A percentile compares a stretch with the other conserved stretches of the same genome.
Conservation (phyloP, 2,797 vertebrate genomes). For the Florisuga fusca region DNA sequence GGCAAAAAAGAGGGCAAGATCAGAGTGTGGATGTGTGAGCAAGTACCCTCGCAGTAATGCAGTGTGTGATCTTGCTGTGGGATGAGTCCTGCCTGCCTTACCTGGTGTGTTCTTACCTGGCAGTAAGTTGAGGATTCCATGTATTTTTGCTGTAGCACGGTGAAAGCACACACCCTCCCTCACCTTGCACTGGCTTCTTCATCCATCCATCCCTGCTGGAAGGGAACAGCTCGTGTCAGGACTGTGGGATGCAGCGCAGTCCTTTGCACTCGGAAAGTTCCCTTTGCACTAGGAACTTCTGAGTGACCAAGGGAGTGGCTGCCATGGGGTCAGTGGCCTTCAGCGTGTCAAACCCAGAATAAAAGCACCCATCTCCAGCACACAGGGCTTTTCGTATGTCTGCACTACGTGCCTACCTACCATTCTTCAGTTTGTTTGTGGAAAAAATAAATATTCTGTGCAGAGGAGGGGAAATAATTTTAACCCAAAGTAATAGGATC, state of each 20-base stretch:
- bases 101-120: neutral
- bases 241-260: neutral
- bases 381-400: accelerated
- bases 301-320: neutral
- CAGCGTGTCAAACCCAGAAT: neutral
- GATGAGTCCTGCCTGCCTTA: accelerated
- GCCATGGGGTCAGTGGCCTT: neutral
- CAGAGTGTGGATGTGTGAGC: neutral
- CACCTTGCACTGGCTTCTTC: neutral
- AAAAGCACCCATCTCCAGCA: neutral
- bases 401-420: accelerated
- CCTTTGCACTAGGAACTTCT: too few relatives aligned
- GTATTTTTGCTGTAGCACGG: accelerated
- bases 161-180: neutral
- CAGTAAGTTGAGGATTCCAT: neutral
- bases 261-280: accelerated
- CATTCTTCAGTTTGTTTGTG: neutral
- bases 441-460: neutral
- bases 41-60: accelerated
- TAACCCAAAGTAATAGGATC: neutral
- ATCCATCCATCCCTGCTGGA: accelerated
- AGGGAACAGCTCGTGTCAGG: accelerated
- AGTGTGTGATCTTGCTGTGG: neutral
- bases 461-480: neutral
- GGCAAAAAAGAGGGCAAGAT: accelerated